Percentiles rank a stretch among this genome's conserved stretches.
Conservation (phyloP, 2,888 invertebrate species). For the Dorcus hopei region DNA sequence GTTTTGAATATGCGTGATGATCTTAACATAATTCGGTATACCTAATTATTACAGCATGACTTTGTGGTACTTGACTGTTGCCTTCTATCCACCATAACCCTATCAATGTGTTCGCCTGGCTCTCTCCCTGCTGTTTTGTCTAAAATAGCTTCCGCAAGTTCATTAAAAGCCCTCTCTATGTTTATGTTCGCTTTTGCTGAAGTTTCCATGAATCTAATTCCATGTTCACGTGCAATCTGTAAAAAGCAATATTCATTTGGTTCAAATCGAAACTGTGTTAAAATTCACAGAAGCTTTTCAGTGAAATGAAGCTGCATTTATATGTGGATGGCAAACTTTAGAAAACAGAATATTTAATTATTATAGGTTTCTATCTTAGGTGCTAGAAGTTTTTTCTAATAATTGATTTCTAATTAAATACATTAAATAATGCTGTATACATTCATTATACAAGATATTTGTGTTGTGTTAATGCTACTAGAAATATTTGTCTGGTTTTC, state of each 20-base stretch:
- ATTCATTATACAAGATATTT: no score
- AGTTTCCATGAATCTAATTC: constrained; percentile 96
- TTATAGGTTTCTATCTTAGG: no score
- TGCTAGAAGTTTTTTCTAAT: no score
- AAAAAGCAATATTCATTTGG: constrained; percentile 23
- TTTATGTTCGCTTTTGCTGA: constrained; percentile 97
- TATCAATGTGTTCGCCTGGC: constrained; percentile 70
- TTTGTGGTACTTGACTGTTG: constrained; percentile 62
- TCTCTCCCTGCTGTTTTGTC: constrained; percentile 85
- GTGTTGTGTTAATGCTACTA: no score
- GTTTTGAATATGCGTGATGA: neutral
- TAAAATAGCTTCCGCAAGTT: constrained; percentile 90
- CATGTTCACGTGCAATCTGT: constrained; percentile 92
- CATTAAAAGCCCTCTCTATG: constrained; percentile 93
- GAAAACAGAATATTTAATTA: neutral
- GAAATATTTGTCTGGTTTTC: no score
- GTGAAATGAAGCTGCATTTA: neutral
- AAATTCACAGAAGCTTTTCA: neutral
- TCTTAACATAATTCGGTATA: constrained; percentile 2
- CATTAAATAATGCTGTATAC: no score
- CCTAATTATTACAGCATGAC: constrained; percentile 52
- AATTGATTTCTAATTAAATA: no score
- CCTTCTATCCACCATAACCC: constrained; percentile 71
- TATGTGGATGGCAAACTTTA: neutral
- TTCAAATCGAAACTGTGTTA: neutral